Evolutionary conservation across 2,797 vertebrate genomes (phyloP).

Genomic region (Rhinella marina): DNA sequence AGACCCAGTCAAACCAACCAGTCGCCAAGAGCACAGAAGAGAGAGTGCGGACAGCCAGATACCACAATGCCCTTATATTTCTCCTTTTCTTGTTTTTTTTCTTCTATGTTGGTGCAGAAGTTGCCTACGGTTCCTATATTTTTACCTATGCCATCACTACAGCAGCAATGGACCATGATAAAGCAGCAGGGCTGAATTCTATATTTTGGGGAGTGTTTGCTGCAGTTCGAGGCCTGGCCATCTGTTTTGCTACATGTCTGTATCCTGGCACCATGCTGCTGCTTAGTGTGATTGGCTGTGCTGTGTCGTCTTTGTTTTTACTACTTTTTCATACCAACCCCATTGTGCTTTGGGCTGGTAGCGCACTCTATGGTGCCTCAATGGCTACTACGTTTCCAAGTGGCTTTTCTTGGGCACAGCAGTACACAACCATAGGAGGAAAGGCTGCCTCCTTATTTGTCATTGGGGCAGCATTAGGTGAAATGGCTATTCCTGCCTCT

Average conservation of each 20-base stretch:
- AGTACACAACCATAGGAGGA: slow-evolving; percentile 85
- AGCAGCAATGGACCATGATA: slow-evolving; percentile 71
- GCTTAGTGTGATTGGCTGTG: slow-evolving; percentile 79
- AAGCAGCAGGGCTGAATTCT: slow-evolving; percentile 87
- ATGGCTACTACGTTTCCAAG: slow-evolving; percentile 92
- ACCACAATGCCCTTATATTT: slow-evolving; percentile 79
- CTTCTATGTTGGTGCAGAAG: slow-evolving; percentile 90
- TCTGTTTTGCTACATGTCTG: slow-evolving; percentile 83
- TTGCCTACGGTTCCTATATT: slow-evolving; percentile 89
- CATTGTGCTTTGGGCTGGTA: slow-evolving; percentile 80
- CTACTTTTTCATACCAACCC: slow-evolving; percentile 75
- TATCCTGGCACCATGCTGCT: slow-evolving; percentile 87
- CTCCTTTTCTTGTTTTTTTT: slow-evolving; percentile 91
- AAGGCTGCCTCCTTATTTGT: slow-evolving; percentile 83
- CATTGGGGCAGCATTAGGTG: slow-evolving; percentile 85
- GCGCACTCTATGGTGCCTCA: slow-evolving; percentile 82
- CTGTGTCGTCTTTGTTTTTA: slow-evolving; percentile 78
- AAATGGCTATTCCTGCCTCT: slow-evolving; percentile 87
- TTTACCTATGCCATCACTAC: slow-evolving; percentile 84
- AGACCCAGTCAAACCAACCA: slow-evolving; percentile 65
- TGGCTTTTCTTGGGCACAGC: slow-evolving; percentile 91
- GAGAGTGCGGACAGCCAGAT: slow-evolving; percentile 73
- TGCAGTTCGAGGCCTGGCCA: slow-evolving; percentile 79
- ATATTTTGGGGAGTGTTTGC: slow-evolving; percentile 92
- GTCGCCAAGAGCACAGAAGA: slow-evolving; percentile 65